These are phyloP conservation scores for Thymelicus sylvestris DNA, from an alignment of 2,888 invertebrate species.

Conservation along the genomic window DNA sequence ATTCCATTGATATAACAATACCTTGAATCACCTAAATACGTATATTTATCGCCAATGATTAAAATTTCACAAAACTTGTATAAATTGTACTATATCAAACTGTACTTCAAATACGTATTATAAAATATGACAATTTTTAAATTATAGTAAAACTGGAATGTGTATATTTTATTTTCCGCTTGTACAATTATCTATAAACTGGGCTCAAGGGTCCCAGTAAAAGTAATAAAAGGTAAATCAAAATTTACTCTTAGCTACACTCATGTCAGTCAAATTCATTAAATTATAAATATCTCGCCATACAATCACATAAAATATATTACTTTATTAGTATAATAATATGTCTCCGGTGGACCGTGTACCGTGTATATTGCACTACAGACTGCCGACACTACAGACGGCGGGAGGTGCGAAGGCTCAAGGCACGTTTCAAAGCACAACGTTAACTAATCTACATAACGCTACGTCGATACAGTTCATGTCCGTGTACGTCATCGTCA, in stretches of 20 bases:
- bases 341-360: constrained; percentile 33
- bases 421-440: constrained; percentile 75
- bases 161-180: background rate
- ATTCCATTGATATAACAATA: too few species aligned
- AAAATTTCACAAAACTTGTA: background rate
- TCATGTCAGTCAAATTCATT: background rate
- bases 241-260: background rate
- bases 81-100: constrained; percentile 34
- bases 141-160: background rate
- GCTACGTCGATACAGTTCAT: constrained; percentile 15
- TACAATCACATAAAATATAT: constrained; percentile 25
- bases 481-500: constrained; percentile 1
- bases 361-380: constrained; percentile 62
- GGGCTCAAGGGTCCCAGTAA: too few species aligned
- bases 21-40: background rate
- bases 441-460: constrained; percentile 41
- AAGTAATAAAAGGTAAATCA: too few species aligned
- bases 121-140: constrained; percentile 21
- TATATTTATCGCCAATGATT: background rate
- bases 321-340: constrained; percentile 10
- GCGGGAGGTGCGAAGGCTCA: constrained; percentile 75
- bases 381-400: constrained; percentile 47
- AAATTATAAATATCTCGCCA: background rate
- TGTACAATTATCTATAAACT: too few species aligned
- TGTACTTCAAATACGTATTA: constrained; percentile 24